Evolutionary conservation across 2,113 vertebrate genomes (phyloP).

Genomic region (Tautogolabrus adspersus): DNA sequence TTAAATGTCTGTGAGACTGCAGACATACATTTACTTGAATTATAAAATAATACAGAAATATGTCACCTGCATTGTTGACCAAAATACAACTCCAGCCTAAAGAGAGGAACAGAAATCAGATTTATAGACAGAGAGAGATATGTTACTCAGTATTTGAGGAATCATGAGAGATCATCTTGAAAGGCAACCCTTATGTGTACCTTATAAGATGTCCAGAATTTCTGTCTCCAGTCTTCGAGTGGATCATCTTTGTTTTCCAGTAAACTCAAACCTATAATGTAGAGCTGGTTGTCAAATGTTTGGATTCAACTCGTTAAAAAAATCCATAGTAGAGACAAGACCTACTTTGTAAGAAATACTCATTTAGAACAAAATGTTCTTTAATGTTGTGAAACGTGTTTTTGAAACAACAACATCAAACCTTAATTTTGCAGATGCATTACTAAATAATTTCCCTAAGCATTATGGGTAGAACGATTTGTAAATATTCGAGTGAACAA

Average conservation of each 20-base stretch:
- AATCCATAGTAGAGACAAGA: neutral
- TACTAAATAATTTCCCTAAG: too few species aligned
- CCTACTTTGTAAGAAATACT: too few species aligned
- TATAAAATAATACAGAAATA: neutral
- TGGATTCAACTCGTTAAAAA: neutral
- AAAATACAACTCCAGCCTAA: constrained; percentile 83
- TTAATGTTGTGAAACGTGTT: neutral
- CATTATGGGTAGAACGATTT: too few species aligned
- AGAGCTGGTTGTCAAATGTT: neutral
- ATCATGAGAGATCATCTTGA: neutral
- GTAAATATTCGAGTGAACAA: too few species aligned
- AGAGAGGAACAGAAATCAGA: constrained; percentile 18
- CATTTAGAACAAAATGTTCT: neutral
- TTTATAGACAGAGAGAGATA: neutral
- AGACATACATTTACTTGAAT: neutral
- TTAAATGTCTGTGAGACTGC: neutral
- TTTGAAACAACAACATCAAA: neutral
- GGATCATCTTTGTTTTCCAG: constrained; percentile 82
- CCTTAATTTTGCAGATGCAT: too few species aligned
- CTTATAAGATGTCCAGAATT: constrained; percentile 86
- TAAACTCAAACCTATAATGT: constrained; percentile 81
- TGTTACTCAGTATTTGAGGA: neutral
- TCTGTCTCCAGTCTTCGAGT: constrained; percentile 83
- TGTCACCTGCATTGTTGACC: constrained; percentile 85
- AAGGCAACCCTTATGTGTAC: constrained; percentile 42